A percentile compares a stretch with the other conserved stretches of the same genome.
phyloP scores from a whole-genome alignment of 2,797 vertebrate species.

The Danio jaintianensis region DNA sequence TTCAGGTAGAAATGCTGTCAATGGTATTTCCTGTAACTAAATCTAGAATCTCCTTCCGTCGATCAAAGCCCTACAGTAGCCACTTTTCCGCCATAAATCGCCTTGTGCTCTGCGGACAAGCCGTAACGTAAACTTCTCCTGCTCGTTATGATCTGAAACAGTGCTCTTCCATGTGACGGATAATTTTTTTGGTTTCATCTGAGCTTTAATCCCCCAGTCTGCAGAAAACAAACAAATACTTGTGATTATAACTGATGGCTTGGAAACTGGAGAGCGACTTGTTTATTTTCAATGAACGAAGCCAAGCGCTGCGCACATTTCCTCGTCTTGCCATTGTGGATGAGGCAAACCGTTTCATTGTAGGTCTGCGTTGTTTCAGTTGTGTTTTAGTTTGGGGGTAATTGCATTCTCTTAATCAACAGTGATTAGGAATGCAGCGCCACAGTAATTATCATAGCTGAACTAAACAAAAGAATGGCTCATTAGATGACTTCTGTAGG shows the following conservation, averaged over 20 bases:
- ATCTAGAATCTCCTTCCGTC: slow-evolving; percentile 39
- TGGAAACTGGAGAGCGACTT: slow-evolving; percentile 67
- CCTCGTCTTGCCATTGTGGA: slow-evolving; percentile 70
- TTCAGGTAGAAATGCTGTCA: slow-evolving; percentile 2
- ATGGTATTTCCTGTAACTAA: slow-evolving; percentile 8
- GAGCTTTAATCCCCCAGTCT: slow-evolving; percentile 65
- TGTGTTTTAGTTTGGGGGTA: slow-evolving; percentile 50
- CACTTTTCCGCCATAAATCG: slow-evolving; percentile 40
- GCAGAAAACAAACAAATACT: slow-evolving; percentile 79
- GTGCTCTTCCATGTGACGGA: slow-evolving; percentile 57
- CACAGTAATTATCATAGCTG: slow-evolving; percentile 58
- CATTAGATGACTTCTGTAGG: slow-evolving; percentile 48
- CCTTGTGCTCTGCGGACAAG: slow-evolving; percentile 34
- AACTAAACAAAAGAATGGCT: slow-evolving; percentile 75
- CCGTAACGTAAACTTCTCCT: slow-evolving; percentile 55
- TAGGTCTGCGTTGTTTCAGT: slow-evolving; percentile 74
- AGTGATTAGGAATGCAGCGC: slow-evolving; percentile 50
- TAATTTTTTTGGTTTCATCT: slow-evolving; percentile 67
- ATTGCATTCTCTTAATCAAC: slow-evolving; percentile 60
- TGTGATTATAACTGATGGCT: slow-evolving; percentile 82
- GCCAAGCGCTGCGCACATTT: slow-evolving; percentile 62
- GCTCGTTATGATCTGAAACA: slow-evolving; percentile 48
- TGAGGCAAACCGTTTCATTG: slow-evolving; percentile 65
- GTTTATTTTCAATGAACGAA: slow-evolving; percentile 65
- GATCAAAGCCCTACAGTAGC: slow-evolving; percentile 60